phyloP scores from a whole-genome alignment of 2,797 vertebrate species.

The Dipus sagitta region DNA sequence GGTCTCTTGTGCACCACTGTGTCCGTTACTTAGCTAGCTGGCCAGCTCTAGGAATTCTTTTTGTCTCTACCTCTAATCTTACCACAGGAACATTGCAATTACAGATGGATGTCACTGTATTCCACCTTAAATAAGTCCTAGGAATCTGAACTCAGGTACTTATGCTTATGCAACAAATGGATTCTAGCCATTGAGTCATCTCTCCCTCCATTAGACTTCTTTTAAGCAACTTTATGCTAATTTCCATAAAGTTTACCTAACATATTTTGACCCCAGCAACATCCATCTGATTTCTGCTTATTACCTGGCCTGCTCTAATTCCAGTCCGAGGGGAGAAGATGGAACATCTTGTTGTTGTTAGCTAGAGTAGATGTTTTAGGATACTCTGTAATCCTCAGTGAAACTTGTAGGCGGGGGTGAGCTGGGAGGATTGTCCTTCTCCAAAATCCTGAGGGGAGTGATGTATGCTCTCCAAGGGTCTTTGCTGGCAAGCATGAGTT shows the following conservation, averaged over 20 bases:
- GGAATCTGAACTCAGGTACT: too few relatives aligned
- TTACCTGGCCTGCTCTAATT: background rate
- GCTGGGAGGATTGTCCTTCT: background rate
- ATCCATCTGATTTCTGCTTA: background rate
- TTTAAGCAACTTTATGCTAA: background rate
- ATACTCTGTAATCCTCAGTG: background rate
- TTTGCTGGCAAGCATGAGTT: background rate
- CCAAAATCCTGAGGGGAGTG: accelerated
- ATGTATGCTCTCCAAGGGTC: too few relatives aligned
- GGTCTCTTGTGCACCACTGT: too few relatives aligned
- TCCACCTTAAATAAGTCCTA: too few relatives aligned
- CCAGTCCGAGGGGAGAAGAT: accelerated
- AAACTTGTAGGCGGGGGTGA: background rate
- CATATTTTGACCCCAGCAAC: background rate
- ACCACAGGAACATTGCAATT: too few relatives aligned
- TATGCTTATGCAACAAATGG: too few relatives aligned
- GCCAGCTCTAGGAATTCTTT: too few relatives aligned
- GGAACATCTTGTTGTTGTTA: background rate
- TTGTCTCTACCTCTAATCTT: too few relatives aligned
- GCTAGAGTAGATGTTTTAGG: background rate
- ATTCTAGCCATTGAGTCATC: too few relatives aligned
- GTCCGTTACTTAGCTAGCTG: too few relatives aligned
- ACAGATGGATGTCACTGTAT: too few relatives aligned
- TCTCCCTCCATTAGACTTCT: background rate
- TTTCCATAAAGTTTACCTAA: background rate